Percentiles rank a stretch among this genome's conserved stretches.
Evolutionary conservation across 2,888 invertebrate species (phyloP).

Genomic region (Chironomus tentans): DNA sequence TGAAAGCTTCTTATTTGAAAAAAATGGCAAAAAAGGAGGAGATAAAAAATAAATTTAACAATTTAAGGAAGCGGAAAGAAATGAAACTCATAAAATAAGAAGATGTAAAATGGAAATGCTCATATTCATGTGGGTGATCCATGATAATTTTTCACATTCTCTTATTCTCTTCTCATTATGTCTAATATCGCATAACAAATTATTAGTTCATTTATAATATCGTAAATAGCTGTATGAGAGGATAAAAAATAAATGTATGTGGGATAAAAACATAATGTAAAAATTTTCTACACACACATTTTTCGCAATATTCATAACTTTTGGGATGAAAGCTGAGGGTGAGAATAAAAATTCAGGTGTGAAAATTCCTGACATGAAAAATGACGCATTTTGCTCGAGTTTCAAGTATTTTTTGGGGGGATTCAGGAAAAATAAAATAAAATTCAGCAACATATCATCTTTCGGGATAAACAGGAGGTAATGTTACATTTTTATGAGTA

Average conservation of each 20-base stretch:
- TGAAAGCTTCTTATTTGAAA: neutral
- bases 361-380: no score
- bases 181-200: constrained; percentile 17
- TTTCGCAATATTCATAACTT: no score
- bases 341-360: no score
- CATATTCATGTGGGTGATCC: neutral
- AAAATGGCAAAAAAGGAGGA: neutral
- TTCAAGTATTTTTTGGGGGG: no score
- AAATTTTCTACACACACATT: no score
- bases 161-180: neutral
- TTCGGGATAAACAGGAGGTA: no score
- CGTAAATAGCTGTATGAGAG: neutral
- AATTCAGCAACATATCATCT: no score
- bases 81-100: neutral
- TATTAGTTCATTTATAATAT: constrained; percentile 9
- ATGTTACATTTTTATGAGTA: no score
- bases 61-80: neutral
- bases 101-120: neutral
- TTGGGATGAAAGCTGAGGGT: no score
- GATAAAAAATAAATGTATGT: neutral
- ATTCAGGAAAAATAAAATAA: no score
- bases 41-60: neutral
- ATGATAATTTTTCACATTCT: constrained; percentile 1
- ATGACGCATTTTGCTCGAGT: no score
- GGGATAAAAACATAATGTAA: no score